Evolutionary conservation across 2,888 invertebrate species (phyloP).

Genomic region (Hemicrepidius hirtus): DNA sequence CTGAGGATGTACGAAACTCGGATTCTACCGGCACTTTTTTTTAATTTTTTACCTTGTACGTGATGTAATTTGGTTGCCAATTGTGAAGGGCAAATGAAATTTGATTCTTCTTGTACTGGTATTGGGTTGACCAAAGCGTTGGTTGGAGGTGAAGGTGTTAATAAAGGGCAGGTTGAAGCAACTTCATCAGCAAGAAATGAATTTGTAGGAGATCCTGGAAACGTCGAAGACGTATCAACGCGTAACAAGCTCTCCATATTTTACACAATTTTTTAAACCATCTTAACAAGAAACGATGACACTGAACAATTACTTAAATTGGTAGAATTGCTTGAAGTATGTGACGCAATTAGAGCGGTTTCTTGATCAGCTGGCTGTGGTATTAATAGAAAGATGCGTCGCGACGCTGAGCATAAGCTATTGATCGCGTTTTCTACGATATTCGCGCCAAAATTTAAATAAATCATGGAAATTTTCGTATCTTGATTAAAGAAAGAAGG

Average conservation of each 20-base stretch:
- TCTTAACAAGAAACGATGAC: not conserved
- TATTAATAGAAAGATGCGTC: slow-evolving; percentile 40
- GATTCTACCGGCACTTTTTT: too few species aligned
- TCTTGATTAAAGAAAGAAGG: not conserved
- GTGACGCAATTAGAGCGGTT: not conserved
- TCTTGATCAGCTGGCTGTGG: slow-evolving; percentile 33
- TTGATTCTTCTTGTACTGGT: slow-evolving; percentile 64
- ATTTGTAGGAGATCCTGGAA: slow-evolving; percentile 68
- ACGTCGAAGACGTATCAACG: slow-evolving; percentile 60
- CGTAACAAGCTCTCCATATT: slow-evolving; percentile 63
- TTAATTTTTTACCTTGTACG: slow-evolving; percentile 68
- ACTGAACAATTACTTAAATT: not conserved
- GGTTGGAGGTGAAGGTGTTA: slow-evolving; percentile 71
- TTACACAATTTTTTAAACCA: slow-evolving; percentile 4
- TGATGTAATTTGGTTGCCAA: slow-evolving; percentile 68
- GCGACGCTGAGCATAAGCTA: slow-evolving; percentile 33
- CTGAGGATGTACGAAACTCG: too few species aligned
- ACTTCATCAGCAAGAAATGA: slow-evolving; percentile 70
- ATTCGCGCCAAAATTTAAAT: slow-evolving; percentile 24
- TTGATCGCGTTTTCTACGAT: slow-evolving; percentile 1
- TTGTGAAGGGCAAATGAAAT: slow-evolving; percentile 67
- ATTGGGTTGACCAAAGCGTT: slow-evolving; percentile 69
- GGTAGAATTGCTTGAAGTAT: not conserved
- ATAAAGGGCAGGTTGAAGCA: slow-evolving; percentile 70
- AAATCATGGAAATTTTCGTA: too few species aligned